Evolutionary conservation across 2,113 vertebrate genomes (phyloP), one percentile per base, ranked within the genome.

Genomic region (Turnix velox): DNA sequence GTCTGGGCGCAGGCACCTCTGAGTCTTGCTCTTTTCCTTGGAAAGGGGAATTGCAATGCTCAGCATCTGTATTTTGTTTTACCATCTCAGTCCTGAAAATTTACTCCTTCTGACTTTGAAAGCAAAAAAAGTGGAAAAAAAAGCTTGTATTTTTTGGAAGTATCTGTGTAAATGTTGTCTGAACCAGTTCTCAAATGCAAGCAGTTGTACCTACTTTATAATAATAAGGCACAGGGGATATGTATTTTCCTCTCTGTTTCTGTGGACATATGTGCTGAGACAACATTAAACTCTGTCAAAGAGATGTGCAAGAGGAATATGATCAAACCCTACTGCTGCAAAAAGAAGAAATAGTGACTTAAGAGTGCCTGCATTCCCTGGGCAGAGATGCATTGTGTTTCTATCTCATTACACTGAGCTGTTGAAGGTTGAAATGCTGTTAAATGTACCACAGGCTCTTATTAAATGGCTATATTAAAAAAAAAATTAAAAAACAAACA

Each of bases 371-470:
- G 0, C 59, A 35, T 45, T 89, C 87, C 77, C 63, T 82, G n/a
- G 66, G 45, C 72, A 84, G 71, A 66, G 68, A 77, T 49, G 80
- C 90, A n/a, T 54, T 91, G 92, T 73, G 31, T 87, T 87, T 93
- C 76, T 81, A 1, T 84, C 73, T 78, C 84, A 40, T 91, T 93
- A 77, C 25, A 2, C 1, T 0, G 54, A 79, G 87, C 74, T 87
- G 82, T 37, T 43, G 68, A 87, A 86, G 73, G 86, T 40, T 85
- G 80, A 93, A 88, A 84, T 90, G 77, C 68, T 92, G 84, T 92
- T 95, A 90, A 94, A 67, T 93, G 86, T 86, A 91, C 59, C 91
- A 90, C 58, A 62, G 87, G 58, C 94, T 77, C 66, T 83, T 93
- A 81, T 88, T 83, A 90, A 92, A 91, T 88, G 65, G 61, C 83